Evolutionary conservation across 2,797 vertebrate genomes (phyloP).

Genomic region (Rhinatrema bivittatum): DNA sequence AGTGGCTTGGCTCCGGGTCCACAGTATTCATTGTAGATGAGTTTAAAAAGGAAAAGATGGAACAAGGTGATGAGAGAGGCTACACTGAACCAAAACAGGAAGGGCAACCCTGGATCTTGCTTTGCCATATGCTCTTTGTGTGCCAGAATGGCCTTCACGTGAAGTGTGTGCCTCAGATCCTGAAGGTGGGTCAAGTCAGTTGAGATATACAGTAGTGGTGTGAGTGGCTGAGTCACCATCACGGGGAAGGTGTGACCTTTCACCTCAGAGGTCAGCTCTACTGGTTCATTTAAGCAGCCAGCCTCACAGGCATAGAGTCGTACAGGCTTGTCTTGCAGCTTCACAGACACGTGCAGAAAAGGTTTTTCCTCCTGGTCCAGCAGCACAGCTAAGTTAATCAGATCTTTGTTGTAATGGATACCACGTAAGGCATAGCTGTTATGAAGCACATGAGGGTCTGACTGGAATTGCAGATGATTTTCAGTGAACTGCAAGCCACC

Average conservation of each 20-base stretch:
- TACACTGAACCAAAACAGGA: conserved; percentile 97
- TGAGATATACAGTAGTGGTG: conserved; percentile 89
- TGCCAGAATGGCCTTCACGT: conserved; percentile 91
- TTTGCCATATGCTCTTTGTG: conserved; percentile 98
- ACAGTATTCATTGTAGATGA: conserved; percentile 98
- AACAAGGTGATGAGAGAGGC: conserved; percentile 93
- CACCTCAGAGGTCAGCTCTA: conserved; percentile 83
- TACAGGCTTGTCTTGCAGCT: conserved; percentile 75
- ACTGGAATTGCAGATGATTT: conserved; percentile 96
- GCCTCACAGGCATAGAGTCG: conserved; percentile 90
- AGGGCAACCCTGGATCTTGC: conserved; percentile 87
- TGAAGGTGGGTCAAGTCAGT: conserved; percentile 87
- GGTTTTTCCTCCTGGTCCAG: conserved; percentile 80
- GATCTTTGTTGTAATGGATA: conserved; percentile 88
- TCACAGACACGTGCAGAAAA: conserved; percentile 84
- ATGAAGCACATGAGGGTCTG: conserved; percentile 86
- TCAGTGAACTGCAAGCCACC: conserved; percentile 95
- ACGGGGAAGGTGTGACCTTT: conserved; percentile 84
- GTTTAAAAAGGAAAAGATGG: conserved; percentile 97
- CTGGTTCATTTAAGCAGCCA: conserved; percentile 87
- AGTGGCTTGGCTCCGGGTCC: conserved; percentile 91
- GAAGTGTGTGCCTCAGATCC: conserved; percentile 87
- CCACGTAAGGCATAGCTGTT: conserved; percentile 91
- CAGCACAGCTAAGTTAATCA: conserved; percentile 82
- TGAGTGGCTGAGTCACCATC: conserved; percentile 95